Evolutionary conservation across 1,140 invertebrate species (phyloP).

Genomic region (Eriosoma lanigerum): DNA sequence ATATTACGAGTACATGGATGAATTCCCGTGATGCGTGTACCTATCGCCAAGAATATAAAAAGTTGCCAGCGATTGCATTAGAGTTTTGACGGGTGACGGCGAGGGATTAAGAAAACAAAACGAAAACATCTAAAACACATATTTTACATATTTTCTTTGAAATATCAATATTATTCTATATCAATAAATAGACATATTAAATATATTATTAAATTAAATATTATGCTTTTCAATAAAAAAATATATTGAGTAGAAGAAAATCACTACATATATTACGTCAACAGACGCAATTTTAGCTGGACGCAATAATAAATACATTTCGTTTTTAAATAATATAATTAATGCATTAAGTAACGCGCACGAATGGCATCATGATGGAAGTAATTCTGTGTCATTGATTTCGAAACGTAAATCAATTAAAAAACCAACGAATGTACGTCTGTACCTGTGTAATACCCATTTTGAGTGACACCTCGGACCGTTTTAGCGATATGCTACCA

Average conservation of each 20-base stretch:
- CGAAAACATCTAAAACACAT: background rate
- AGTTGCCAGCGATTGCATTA: background rate
- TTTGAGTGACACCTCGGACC: too few species aligned
- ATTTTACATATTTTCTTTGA: background rate
- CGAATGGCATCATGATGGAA: too few species aligned
- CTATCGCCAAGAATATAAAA: background rate
- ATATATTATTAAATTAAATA: too few species aligned
- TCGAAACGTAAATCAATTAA: too few species aligned
- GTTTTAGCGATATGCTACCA: too few species aligned
- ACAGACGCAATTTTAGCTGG: background rate
- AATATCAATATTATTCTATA: background rate
- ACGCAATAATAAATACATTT: background rate
- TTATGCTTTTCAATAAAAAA: conserved; percentile 16
- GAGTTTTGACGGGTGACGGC: background rate
- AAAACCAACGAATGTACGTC: too few species aligned
- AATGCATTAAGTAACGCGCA: too few species aligned
- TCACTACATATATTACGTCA: background rate
- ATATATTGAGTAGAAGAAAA: background rate
- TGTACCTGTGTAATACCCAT: too few species aligned
- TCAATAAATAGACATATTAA: too few species aligned
- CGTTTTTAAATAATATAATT: too few species aligned
- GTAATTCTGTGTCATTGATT: too few species aligned
- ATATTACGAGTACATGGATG: background rate
- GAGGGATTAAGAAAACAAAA: conserved; percentile 9
- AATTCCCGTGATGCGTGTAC: background rate